Base-by-base conservation (phyloP, 2,888 invertebrate species). In the Oxytorus armatus region DNA sequence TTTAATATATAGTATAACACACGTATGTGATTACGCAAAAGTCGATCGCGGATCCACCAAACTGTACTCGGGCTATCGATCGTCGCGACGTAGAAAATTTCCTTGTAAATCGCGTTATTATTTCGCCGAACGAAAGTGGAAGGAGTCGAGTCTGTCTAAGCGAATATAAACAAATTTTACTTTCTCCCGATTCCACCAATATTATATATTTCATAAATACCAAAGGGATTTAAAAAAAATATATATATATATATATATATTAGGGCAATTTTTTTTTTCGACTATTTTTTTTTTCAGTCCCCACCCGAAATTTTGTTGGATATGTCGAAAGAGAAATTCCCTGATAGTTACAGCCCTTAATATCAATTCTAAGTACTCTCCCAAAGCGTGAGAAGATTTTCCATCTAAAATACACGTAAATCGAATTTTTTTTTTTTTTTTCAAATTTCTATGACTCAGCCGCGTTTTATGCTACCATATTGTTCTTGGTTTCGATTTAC, bases 151-250 rank as follows among this genome's bases (percentile, higher is more conserved):
- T 51, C 25, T 53, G 42, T 16, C 25, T 42, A 42, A 39, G 39
- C 23, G 63, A 53, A 59, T 59, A 47, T 44, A 49, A 69, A 73
- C 51, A 57, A 47, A 55, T 57, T 49, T 29, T 23, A 39, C 16
- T 23, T 53, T 42, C 18, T 42, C 18, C 57, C 51, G 49, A 66
- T 66, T 51, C 72, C 77, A 72, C 72, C 72, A 77, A 68, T 61
- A 61, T 77, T 76, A 70, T 61, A 73, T 75, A 68, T 68, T 75
- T 73, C 75, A 76, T 78, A 66, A 61, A 79, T 82, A 82, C 82
- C 83, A 83, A 83, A 83, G 82, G 83, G 81, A 78, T 80, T 66
- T 63, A 16, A 55, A 21, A 65, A 55, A 21, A 79, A 77, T 79
- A 57, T 66, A 57, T 70, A 21, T 29, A 42, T 53, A 55, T 63